A percentile compares a stretch with the other conserved stretches of the same genome.
Conservation (phyloP, 92 coral and sea anemone species). For the Epizoanthus fatuus region DNA sequence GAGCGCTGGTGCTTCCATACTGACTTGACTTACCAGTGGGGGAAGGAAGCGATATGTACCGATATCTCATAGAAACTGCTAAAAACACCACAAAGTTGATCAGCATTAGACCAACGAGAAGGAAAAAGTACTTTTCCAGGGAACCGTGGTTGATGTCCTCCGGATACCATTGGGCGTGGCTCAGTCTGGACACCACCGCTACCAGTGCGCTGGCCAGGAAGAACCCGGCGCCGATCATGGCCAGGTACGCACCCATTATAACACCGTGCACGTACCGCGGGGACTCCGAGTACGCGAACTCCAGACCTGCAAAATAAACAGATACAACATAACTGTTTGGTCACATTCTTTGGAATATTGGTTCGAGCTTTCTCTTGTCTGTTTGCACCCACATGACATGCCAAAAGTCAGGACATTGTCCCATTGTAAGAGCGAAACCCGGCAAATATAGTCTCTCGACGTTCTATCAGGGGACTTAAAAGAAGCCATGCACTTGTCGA, state of each 20-base stretch:
- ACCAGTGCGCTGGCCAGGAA: slow-evolving; percentile 75
- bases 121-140: slow-evolving; percentile 68
- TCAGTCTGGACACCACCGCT: slow-evolving; percentile 59
- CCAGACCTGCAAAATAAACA: slow-evolving; percentile 38
- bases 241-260: slow-evolving; percentile 54
- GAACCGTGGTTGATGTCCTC: slow-evolving; percentile 62
- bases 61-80: slow-evolving; percentile 51
- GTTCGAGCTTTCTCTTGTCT: too few species aligned
- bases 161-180: slow-evolving; percentile 64
- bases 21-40: neutral
- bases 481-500: too few species aligned
- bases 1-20: neutral
- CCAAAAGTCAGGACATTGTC: too few species aligned
- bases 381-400: too few species aligned
- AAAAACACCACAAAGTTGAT: slow-evolving; percentile 59
- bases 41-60: slow-evolving; percentile 12
- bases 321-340: neutral
- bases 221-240: slow-evolving; percentile 60
- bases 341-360: too few species aligned
- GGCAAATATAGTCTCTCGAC: too few species aligned
- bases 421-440: too few species aligned
- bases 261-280: slow-evolving; percentile 69
- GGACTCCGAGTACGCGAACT: slow-evolving; percentile 72
- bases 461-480: too few species aligned
- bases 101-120: slow-evolving; percentile 64